Evolutionary conservation across 2,797 vertebrate genomes (phyloP), one percentile per base, ranked within the genome.

Genomic region (Cephalopachus bancanus): DNA sequence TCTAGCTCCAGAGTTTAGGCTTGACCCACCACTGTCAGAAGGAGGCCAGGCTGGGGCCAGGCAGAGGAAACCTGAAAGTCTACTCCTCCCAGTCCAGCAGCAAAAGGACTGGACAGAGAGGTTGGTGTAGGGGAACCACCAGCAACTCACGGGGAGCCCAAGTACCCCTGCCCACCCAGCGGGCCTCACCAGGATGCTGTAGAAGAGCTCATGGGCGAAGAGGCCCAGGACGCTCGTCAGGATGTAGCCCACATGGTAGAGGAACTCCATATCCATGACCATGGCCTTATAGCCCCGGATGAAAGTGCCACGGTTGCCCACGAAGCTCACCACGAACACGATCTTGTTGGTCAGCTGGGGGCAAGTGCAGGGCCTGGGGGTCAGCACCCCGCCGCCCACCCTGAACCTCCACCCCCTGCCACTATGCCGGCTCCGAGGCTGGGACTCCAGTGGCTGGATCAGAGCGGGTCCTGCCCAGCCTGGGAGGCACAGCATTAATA

Each of bases 251-350:
- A 99, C 99, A 0, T 99, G 99, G 98, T 99, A 99, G 3, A 99
- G 98, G 97, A 99, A 99, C 93, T 99, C 99, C 99, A 99, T 98
- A 4, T 99, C 99, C 99, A 99, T 99, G 97, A 99, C 99, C 99
- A 99, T 99, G 97, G 99, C 99, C 91, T 99, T 99, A 91, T 99
- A 99, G 37, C 99, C 99, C 86, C 99, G 99, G 97, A 99, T 99
- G 96, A 99, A 99, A n/a, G 99, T 99, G 59, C 99, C 99, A 0
- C 99, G 99, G 97, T 99, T 99, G 71, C 99, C 99, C 98, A 99
- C 99, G 5, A 99, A 99, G 96, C 99, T 99, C 98, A 99, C 99
- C 92, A 99, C 99, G 1, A 99, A 99, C 97, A 99, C 99, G 0
- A 99, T 99, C 98, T 99, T 99, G 97, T 99, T 99, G 96, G 99